Evolutionary conservation across 2,797 vertebrate species (phyloP), one percentile per base, ranked within the genome.

Genomic region (Chrysocyon brachyurus): DNA sequence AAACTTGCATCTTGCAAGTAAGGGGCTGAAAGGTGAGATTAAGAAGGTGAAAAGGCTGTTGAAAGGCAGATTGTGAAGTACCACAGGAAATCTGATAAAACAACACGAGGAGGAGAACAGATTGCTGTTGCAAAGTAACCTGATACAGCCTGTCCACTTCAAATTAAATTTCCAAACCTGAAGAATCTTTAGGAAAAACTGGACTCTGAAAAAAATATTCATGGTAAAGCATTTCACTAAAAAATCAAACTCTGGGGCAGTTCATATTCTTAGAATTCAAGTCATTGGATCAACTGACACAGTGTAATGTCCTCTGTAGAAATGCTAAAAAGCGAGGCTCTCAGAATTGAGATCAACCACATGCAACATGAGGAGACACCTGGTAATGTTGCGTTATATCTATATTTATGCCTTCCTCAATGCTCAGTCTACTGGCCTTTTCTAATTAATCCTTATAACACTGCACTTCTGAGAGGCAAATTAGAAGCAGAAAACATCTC

Each of bases 401-500:
- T 90, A 1, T 94, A 79, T 86, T 84, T 77, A 85, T 87, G 83
- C 68, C 83, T 96, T 95, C 85, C 93, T 82, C 64, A 8, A 1
- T 33, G 54, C 33, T 79, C 84, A 89, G 59, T 88, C 87, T 31
- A 92, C 17, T 92, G 92, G 72, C 82, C 82, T 96, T 94, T 81
- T 86, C 72, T 97, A 95, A 98, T 97, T 97, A 98, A 94, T 96
- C 78, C 93, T 91, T 61, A 12, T 57, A 98, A 61, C 90, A 75
- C 49, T 56, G 90, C 66, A 93, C 96, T 96, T 97, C 68, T 92
- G 66, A 98, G 36, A 49, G 77, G 57, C 78, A 98, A 98, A 98
- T 98, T 75, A 95, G 88, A 98, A 97, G 96, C 97, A 97, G 96
- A 97, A 97, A 97, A 83, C 54, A 95, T 89, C 88, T 83, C 85